A percentile compares a stretch with the other conserved stretches of the same genome.
phyloP scores from a whole-genome alignment of 1,140 invertebrate genomes.

The Trachymyrmex cornetzi region DNA sequence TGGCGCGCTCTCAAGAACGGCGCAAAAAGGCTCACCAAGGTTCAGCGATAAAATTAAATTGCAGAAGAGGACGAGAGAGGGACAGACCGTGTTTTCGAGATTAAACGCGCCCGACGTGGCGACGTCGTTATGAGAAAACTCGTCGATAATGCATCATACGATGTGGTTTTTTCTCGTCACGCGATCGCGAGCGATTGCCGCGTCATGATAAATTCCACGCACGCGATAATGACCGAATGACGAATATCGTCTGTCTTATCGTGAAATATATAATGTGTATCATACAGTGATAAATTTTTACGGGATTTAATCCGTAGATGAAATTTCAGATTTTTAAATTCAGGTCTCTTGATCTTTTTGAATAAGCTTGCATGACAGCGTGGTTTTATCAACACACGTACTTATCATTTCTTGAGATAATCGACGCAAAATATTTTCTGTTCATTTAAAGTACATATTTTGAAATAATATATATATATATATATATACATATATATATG shows the following conservation, averaged over 20 bases:
- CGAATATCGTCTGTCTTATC: neutral
- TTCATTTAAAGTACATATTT: neutral
- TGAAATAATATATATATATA: neutral
- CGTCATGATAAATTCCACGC: neutral
- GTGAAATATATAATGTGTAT: no score
- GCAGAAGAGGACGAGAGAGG: neutral
- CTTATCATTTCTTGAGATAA: neutral
- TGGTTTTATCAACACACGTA: neutral
- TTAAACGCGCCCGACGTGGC: neutral
- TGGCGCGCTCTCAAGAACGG: neutral
- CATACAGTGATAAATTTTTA: neutral
- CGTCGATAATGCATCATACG: constrained; percentile 25
- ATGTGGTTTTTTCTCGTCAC: constrained; percentile 6
- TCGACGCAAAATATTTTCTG: neutral
- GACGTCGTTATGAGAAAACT: constrained; percentile 13
- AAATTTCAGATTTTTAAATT: neutral
- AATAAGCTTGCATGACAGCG: neutral
- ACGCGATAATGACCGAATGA: neutral
- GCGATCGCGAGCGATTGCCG: neutral
- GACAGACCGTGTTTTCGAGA: neutral
- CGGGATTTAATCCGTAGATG: neutral
- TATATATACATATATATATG: no score
- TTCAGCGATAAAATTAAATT: constrained; percentile 34
- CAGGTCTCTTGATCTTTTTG: neutral
- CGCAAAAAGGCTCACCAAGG: neutral